Percentiles rank a stretch among this genome's conserved stretches.
These are phyloP conservation scores for Drosophila eohydei DNA, from an alignment of 2,888 invertebrate species.

Conservation along the genomic window DNA sequence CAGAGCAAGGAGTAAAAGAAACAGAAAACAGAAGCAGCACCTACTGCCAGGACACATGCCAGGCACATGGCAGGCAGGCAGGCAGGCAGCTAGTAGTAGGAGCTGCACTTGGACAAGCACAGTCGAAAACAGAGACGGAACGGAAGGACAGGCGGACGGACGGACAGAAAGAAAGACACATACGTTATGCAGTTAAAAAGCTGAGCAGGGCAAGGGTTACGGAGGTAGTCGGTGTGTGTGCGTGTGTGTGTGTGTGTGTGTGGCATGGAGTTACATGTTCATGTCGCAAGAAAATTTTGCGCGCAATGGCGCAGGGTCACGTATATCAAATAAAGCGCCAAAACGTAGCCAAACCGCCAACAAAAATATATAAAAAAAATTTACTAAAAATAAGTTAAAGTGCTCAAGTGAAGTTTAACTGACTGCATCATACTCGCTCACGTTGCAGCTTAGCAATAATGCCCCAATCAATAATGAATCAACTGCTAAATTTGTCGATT, in stretches of 20 bases:
- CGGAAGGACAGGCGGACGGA: slow-evolving; percentile 11
- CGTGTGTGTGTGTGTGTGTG: slow-evolving; percentile 42
- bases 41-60: slow-evolving; percentile 44
- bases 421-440: not conserved
- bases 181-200: slow-evolving; percentile 30
- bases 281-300: slow-evolving; percentile 76
- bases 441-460: too few relatives aligned
- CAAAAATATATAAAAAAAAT: slow-evolving; percentile 18
- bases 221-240: slow-evolving; percentile 1
- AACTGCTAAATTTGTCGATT: not conserved
- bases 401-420: not conserved
- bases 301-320: slow-evolving; percentile 77
- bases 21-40: slow-evolving; percentile 25
- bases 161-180: slow-evolving; percentile 40
- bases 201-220: slow-evolving; percentile 4
- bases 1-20: not conserved
- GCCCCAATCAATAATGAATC: not conserved
- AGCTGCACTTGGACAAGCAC: slow-evolving; percentile 55
- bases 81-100: slow-evolving; percentile 18
- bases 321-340: slow-evolving; percentile 78
- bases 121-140: slow-evolving; percentile 50
- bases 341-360: slow-evolving; percentile 56
- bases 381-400: not conserved
- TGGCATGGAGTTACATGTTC: slow-evolving; percentile 63
- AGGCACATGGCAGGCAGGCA: slow-evolving; percentile 19